Base-by-base conservation (phyloP, 2,113 vertebrate genomes). In the Hyaena hyaena region DNA sequence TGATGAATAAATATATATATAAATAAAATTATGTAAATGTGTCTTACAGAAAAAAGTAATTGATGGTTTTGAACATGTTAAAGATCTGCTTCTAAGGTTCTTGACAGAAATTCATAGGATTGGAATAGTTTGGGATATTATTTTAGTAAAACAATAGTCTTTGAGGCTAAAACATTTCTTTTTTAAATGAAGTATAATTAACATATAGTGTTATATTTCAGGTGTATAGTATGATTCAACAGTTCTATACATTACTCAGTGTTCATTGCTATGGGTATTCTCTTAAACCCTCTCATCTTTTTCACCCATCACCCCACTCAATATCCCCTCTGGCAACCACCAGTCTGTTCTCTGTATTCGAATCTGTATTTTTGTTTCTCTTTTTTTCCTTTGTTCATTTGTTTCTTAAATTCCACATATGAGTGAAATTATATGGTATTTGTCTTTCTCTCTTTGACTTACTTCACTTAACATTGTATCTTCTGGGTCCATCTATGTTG, bases 131-230 rank as follows among this genome's bases (percentile, higher is more conserved):
- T 90, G 35, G 58, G 12, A 58, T 91, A 82, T 24, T 14, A 35
- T 43, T 88, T 92, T 79, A 74, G 83, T 74, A 95, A 92, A 95
- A 91, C 73, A 95, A 31, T 93, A 76, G 26, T 81, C 48, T 73
- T 77, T 88, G 71, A 91, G 12, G 58, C 16, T 68, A 80, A 95
- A 91, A 77, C 55, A 74, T 77, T 77, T 61, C 58, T 61, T 77
- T 48, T 77, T 50, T 77, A 31, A 77, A 33, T 45, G 74, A 74
- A 26, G 23, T 26, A 45, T 15, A 43, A 43, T 74, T 74, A 74
- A 45, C 24, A 21, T 69, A 12, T 31, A 66, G 73, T 45, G 73
- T 74, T 43, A 26, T 15, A 74, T 39, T 74, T 74, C 73, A 45
- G 73, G 39, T 43, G 12, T 74, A 15, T 39, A 45, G 5, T 35